Conservation (phyloP, 2,888 invertebrate genomes). For the Conistra vaccinii region DNA sequence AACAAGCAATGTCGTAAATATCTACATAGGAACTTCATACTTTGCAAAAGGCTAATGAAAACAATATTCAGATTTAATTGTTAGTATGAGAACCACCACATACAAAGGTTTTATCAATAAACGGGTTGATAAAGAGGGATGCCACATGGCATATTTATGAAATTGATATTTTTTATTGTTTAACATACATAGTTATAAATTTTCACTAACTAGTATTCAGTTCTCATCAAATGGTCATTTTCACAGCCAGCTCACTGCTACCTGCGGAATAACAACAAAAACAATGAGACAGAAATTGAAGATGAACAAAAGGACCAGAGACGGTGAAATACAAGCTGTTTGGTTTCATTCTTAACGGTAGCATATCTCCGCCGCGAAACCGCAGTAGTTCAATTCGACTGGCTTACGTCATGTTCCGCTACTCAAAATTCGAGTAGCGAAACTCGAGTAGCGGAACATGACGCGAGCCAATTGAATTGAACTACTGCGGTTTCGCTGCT, state of each 20-base stretch:
- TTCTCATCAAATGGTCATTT: slow-evolving; percentile 74
- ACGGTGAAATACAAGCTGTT: neutral
- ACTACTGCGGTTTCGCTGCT: no score
- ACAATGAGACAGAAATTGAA: neutral
- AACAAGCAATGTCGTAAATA: slow-evolving; percentile 7
- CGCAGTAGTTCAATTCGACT: no score
- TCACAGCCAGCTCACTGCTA: slow-evolving; percentile 80
- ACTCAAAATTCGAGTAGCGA: no score
- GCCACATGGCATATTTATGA: slow-evolving; percentile 62
- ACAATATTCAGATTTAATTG: neutral
- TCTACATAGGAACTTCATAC: slow-evolving; percentile 39
- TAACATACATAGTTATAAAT: slow-evolving; percentile 69
- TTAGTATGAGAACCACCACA: slow-evolving; percentile 51
- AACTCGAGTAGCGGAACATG: no score
- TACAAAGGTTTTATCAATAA: slow-evolving; percentile 41
- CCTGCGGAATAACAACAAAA: slow-evolving; percentile 74
- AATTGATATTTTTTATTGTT: slow-evolving; percentile 68
- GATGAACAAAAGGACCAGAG: neutral
- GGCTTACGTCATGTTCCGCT: no score
- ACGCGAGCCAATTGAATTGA: no score
- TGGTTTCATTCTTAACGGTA: no score
- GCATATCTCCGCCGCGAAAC: no score
- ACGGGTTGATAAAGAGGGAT: slow-evolving; percentile 48
- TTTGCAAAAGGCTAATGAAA: slow-evolving; percentile 4
- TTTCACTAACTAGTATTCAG: slow-evolving; percentile 81